Conservation (phyloP, 2,797 vertebrate species). For the Channa striata region DNA sequence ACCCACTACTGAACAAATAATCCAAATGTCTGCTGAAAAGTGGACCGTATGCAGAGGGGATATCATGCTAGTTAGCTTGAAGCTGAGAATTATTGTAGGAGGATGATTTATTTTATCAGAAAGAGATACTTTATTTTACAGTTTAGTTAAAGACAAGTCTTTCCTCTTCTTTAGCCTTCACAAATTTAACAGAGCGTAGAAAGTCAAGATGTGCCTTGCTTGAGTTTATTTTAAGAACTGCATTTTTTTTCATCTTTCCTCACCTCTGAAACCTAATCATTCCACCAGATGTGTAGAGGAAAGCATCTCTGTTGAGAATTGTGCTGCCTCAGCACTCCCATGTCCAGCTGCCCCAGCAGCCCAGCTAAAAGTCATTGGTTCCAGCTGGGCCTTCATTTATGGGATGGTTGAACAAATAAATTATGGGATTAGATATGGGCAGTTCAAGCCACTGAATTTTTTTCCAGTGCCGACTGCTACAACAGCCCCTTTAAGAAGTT, state of each 20-base stretch:
- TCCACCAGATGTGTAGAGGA: constrained; percentile 95
- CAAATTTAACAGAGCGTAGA: constrained; percentile 34
- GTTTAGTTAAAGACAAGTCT: constrained; percentile 8
- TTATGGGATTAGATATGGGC: constrained; percentile 91
- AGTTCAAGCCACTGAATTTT: constrained; percentile 48
- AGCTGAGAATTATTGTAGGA: constrained; percentile 1
- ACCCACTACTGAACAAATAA: constrained; percentile 18
- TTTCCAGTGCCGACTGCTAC: constrained; percentile 20
- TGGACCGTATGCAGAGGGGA: not conserved
- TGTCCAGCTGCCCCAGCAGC: constrained; percentile 91
- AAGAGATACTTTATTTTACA: constrained; percentile 28
- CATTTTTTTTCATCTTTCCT: constrained; percentile 80
- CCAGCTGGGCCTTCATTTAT: constrained; percentile 97
- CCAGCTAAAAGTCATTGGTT: constrained; percentile 93
- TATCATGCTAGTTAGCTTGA: constrained; percentile 3
- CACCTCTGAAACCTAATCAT: constrained; percentile 90
- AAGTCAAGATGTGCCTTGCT: constrained; percentile 71
- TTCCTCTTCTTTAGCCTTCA: constrained; percentile 32
- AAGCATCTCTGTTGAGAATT: constrained; percentile 87
- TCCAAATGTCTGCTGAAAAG: constrained; percentile 5
- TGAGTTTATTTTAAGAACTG: constrained; percentile 91
- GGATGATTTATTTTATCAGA: constrained; percentile 25
- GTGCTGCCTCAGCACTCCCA: constrained; percentile 93
- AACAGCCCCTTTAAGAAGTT: constrained; percentile 40
- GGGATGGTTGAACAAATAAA: constrained; percentile 98